Evolutionary conservation across 2,113 vertebrate genomes (phyloP), one percentile per base, ranked within the genome.

Genomic region (Formicarius rufipectus): DNA sequence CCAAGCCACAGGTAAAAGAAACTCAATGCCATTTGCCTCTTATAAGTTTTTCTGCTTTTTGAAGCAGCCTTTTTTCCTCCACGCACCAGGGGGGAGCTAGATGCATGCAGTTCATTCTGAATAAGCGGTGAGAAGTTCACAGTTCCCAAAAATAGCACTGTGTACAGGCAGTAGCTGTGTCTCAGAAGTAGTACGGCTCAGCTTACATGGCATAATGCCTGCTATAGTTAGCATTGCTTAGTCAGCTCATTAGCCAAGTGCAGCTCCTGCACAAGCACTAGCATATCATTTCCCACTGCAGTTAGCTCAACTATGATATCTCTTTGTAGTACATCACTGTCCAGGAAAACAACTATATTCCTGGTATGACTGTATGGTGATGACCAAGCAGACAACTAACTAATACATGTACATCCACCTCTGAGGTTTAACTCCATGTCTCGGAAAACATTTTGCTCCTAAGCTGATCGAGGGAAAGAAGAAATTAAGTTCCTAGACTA

Each of bases 171-270:
- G 88, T 39, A 67, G 55, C 90, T 86, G 72, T 63, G 90, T 58
- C 86, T 95, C 88, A 80, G 83, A 42, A 95, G 79, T 1, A 86
- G 68, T 27, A 63, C 55, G 66, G 90, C 79, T 77, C 79, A 84
- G 86, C 79, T 84, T 80, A 45, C 16, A 33, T 71, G 94, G 92
- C 92, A 86, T 27, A 84, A 88, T 77, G 73, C 72, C 72, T 80
- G 67, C 94, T 95, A 63, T 71, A 93, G 92, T 83, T 86, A 96
- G 90, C 39, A 27, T 33, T 90, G 94, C 90, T 95, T 62, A 86
- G 86, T 59, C 2, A 6, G 88, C 92, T 92, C 77, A 88, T 95
- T 81, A 93, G 86, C 55, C 25, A 0, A 92, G 68, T 12, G 59
- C 77, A 83, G 50, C 75, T 90, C 83, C 72, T 92, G 42, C 64